phyloP scores from a whole-genome alignment of 1,140 invertebrate species.

The Pentalonia nigronervosa region DNA sequence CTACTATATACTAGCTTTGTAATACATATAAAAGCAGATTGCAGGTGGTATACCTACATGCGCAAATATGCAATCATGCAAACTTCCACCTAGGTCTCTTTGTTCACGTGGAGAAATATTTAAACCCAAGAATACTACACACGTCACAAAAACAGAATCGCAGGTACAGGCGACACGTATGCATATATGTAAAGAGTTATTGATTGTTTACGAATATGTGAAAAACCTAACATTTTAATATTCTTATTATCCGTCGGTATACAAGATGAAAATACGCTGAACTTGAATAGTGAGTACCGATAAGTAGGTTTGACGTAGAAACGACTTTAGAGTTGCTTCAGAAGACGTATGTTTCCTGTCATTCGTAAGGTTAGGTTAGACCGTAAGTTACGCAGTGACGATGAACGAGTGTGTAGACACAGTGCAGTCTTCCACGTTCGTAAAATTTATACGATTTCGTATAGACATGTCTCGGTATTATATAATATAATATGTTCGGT shows the following conservation, averaged over 20 bases:
- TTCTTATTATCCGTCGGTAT: background rate
- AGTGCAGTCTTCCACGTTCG: background rate
- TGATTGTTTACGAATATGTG: background rate
- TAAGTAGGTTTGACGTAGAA: background rate
- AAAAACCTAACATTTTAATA: background rate
- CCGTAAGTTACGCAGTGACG: background rate
- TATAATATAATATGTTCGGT: background rate
- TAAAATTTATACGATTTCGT: background rate
- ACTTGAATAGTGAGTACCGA: background rate
- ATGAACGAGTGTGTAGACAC: background rate
- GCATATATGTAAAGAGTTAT: background rate
- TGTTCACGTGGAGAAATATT: background rate
- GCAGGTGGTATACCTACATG: background rate
- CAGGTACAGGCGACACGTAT: background rate
- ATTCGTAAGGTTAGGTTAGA: background rate
- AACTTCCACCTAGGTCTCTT: background rate
- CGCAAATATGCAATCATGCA: background rate
- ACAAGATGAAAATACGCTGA: background rate
- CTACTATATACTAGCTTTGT: background rate
- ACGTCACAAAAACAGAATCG: background rate
- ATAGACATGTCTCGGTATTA: background rate
- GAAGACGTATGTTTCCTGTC: too few species aligned
- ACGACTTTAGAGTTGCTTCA: background rate
- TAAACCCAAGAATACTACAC: background rate
- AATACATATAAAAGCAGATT: background rate